A percentile compares a stretch with the other conserved stretches of the same genome.
Conservation (phyloP, 2,888 invertebrate genomes). For the Pomacea canaliculata region DNA sequence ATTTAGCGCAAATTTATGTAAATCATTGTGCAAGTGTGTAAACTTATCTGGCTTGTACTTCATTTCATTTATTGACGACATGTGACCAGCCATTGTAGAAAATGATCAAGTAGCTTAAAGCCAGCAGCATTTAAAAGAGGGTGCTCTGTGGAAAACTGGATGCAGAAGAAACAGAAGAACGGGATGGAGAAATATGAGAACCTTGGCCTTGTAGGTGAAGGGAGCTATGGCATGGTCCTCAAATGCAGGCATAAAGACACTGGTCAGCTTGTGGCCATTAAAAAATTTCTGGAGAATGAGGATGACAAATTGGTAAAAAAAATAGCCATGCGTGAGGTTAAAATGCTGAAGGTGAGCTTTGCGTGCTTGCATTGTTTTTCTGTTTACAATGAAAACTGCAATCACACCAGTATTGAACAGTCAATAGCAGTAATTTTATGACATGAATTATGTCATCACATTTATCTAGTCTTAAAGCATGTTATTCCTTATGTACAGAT, state of each 20-base stretch:
- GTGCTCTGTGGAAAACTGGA: not conserved
- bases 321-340: constrained; percentile 93
- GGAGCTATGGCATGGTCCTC: constrained; percentile 95
- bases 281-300: constrained; percentile 96
- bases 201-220: constrained; percentile 93
- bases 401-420: not conserved
- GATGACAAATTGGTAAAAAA: constrained; percentile 96
- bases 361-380: not conserved
- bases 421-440: not conserved
- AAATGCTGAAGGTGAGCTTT: constrained; percentile 86
- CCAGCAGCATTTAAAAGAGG: not conserved
- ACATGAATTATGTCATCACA: not conserved
- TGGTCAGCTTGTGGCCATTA: constrained; percentile 94
- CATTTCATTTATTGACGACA: not conserved
- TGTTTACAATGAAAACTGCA: not conserved
- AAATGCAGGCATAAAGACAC: constrained; percentile 96
- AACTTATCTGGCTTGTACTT: too few species aligned
- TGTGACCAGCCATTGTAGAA: too few species aligned
- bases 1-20: too few species aligned
- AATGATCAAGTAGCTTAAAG: not conserved
- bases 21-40: too few species aligned
- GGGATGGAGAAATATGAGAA: constrained; percentile 83
- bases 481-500: too few species aligned
- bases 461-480: too few species aligned
- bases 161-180: constrained; percentile 15